A percentile compares a stretch with the other conserved stretches of the same genome.
Evolutionary conservation across 2,888 invertebrate genomes (phyloP).

Genomic region (Stegana nigrithorax): DNA sequence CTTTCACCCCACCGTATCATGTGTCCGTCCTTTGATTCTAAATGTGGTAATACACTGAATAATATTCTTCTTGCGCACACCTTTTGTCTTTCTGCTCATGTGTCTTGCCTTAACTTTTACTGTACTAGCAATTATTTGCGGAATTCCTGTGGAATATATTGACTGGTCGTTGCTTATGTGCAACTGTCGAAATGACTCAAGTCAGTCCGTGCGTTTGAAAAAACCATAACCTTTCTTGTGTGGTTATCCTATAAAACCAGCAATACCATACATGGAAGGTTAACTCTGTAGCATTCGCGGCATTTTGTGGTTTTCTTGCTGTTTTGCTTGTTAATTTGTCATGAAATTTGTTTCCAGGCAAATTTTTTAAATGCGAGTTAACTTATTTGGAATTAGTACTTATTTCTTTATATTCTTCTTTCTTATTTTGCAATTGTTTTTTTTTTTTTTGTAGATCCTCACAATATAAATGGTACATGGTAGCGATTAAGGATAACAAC

Average conservation of each 20-base stretch:
- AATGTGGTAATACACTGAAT: no score
- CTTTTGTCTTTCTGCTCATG: conserved; percentile 20
- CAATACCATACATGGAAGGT: conserved; percentile 55
- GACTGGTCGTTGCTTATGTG: conserved; percentile 41
- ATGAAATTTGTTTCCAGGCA: conserved; percentile 47
- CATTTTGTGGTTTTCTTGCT: conserved; percentile 22
- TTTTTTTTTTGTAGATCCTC: no score
- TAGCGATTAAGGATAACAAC: no score
- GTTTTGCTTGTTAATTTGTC: conserved; percentile 54
- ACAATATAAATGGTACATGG: no score
- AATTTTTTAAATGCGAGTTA: no score
- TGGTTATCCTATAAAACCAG: conserved; percentile 26
- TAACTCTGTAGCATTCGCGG: conserved; percentile 33
- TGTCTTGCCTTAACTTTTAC: conserved; percentile 50
- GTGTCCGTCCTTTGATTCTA: background rate
- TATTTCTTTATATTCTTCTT: no score
- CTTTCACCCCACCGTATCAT: background rate
- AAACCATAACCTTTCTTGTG: conserved; percentile 31
- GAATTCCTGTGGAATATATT: conserved; percentile 63
- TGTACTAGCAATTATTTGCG: conserved; percentile 58
- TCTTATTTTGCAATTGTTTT: background rate
- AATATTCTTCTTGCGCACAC: no score
- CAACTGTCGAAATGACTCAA: conserved; percentile 10
- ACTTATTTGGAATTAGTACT: no score
- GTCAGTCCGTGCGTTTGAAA: conserved; percentile 25